Evolutionary conservation across 2,113 vertebrate species (phyloP).

Genomic region (Eptatretus burgeri): DNA sequence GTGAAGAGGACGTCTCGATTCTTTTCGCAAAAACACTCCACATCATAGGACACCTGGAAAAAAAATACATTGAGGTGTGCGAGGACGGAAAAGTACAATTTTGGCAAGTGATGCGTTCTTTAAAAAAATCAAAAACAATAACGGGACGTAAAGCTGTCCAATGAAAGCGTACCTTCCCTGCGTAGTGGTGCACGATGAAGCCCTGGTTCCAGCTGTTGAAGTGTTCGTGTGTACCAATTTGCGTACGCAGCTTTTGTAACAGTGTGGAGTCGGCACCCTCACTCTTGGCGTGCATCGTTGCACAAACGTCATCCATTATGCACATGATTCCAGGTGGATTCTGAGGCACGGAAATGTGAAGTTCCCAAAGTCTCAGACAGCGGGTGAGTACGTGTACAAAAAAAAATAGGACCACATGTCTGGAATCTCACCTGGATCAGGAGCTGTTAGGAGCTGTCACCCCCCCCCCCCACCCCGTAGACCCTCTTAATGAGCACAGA

Average conservation of each 20-base stretch:
- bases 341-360: slow-evolving; percentile 15
- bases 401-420: no score
- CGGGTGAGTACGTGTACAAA: no score
- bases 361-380: no score
- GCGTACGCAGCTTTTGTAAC: slow-evolving; percentile 75
- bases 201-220: slow-evolving; percentile 99
- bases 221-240: slow-evolving; percentile 78
- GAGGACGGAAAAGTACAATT: no score
- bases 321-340: slow-evolving; percentile 85
- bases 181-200: slow-evolving; percentile 94
- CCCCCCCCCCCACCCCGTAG: no score
- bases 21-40: slow-evolving; percentile 84
- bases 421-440: no score
- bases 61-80: background rate
- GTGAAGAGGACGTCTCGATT: slow-evolving; percentile 86
- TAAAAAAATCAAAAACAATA: no score
- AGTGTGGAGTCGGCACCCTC: slow-evolving; percentile 85
- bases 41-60: slow-evolving; percentile 75
- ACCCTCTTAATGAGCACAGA: no score
- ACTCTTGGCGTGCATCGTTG: slow-evolving; percentile 85
- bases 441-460: no score
- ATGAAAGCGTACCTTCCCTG: slow-evolving; percentile 40
- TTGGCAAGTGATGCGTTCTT: no score
- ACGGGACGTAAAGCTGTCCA: background rate
- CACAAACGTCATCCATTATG: slow-evolving; percentile 81